Base-by-base conservation (phyloP, 2,797 vertebrate species). In the Diceros bicornis region DNA sequence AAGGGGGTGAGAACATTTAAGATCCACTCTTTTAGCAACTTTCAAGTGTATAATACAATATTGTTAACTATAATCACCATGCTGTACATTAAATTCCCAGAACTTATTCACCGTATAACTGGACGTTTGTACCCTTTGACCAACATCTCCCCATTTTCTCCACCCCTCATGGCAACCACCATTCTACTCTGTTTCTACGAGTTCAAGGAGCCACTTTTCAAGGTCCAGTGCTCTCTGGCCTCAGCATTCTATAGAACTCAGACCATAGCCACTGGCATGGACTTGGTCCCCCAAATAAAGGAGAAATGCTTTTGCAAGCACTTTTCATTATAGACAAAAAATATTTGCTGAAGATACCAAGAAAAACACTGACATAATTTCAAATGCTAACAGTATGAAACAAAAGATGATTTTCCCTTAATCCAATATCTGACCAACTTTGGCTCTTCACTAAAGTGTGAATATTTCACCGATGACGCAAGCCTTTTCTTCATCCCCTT, bases 321-420 rank as follows among this genome's bases (percentile, higher is more conserved):
- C 32, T 71, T 86, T 97, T 92, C 20, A 34, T 78, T 83, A 85
- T 23, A 50, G 23, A 94, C 47, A 91, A 82, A 57, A 69, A 69
- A 13, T 50, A 82, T 83, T 41, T 61, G 84, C 96, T 96, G 94
- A 86, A 94, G 1, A 98, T 62, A 71, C 62, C 69, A 96, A 27
- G 52, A 92, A 2, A 95, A 89, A 95, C 59, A 88, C 4, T 78
- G 96, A 96, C 16, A 94, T 9, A 93, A 59, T 64, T 97, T 97
- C 91, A 71, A 91, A 83, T 72, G 96, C 17, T 75, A 87, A 93
- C 89, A 96, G 77, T 89, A 84, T n/a, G 29, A 94, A 64, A 95
- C 69, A 96, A 95, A 95, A 89, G 23, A 66, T 87, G 66, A 52
- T 79, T 86, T 95, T 52, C 32, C 37, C 21, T 89, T 89, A 72